phyloP scores from a whole-genome alignment of 1,140 invertebrate genomes.

The Musca vetustissima region DNA sequence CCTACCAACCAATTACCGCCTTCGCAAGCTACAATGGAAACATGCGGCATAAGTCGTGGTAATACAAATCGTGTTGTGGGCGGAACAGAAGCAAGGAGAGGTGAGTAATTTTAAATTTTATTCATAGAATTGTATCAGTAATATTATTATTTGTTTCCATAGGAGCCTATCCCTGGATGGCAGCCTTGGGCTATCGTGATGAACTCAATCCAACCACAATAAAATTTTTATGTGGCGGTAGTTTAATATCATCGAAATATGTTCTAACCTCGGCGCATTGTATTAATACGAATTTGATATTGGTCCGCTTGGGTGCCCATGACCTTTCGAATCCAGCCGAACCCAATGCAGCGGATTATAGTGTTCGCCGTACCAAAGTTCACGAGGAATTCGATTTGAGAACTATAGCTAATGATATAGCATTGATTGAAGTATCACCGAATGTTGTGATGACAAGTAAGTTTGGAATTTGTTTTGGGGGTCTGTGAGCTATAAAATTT shows the following conservation, averaged over 20 bases:
- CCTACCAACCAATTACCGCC: background rate
- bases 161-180: conserved; percentile 75
- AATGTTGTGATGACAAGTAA: conserved; percentile 24
- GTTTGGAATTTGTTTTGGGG: background rate
- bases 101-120: conserved; percentile 18
- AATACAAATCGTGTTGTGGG: conserved; percentile 55
- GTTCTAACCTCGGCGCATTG: conserved; percentile 85
- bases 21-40: background rate
- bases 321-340: conserved; percentile 65
- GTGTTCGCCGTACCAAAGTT: conserved; percentile 61
- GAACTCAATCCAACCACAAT: conserved; percentile 57
- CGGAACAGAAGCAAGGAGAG: conserved; percentile 49
- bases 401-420: conserved; percentile 75
- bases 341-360: conserved; percentile 64
- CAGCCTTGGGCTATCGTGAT: conserved; percentile 63
- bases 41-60: conserved; percentile 41
- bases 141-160: background rate
- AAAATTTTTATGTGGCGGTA: conserved; percentile 78
- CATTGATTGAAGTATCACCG: conserved; percentile 64
- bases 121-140: background rate
- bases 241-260: conserved; percentile 71
- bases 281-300: conserved; percentile 56
- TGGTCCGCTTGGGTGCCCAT: conserved; percentile 67
- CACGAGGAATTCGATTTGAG: conserved; percentile 69
- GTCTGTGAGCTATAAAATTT: background rate